Base-by-base conservation (phyloP, 2,113 vertebrate species). In the Corythoichthys haematopterus region DNA sequence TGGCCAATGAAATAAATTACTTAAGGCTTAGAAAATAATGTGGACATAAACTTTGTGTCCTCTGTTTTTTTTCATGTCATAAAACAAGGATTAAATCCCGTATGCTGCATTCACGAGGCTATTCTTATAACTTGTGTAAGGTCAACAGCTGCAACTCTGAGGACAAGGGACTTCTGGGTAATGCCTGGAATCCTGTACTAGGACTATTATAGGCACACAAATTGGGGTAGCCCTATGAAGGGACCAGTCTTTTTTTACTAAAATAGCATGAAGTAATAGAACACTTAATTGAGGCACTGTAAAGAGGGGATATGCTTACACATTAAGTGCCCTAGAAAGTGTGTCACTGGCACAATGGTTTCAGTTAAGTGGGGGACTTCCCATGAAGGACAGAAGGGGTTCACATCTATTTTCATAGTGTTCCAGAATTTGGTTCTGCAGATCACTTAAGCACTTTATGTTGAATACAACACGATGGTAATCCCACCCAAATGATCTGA, bases 71-170 rank as follows among this genome's bases (percentile, higher is more conserved):
- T 66, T 53, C 61, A 35, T 52, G 51, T 68, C 67, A 57, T 28
- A 37, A 38, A 52, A 38, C n/a, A 62, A 64, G 48, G 2, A 45
- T 51, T 45, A 71, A 28, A 28, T 28, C 20, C 20, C 55, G 70
- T 71, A 74, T 53, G 69, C 45, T 55, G 14, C 66, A 79, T 73
- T 80, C 15, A 73, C 78, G 71, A 70, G 64, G 66, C 65, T 62
- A 79, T 74, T 76, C 77, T 76, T 83, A 79, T 74, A 74, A 37
- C 50, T 72, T 11, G 72, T 84, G 73, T 84, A 40, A 88, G 87
- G 85, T 86, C 79, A 89, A 81, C 88, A 91, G 88, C 88, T 90
- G 89, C 80, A 72, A 43, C 52, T 67, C 20, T 13, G 60, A 87
- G 83, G 84, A 85, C 78, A 72, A 37, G 72, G 74, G 72, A 56